Evolutionary conservation across 2,888 invertebrate genomes (phyloP).

Genomic region (Mythimna impura): DNA sequence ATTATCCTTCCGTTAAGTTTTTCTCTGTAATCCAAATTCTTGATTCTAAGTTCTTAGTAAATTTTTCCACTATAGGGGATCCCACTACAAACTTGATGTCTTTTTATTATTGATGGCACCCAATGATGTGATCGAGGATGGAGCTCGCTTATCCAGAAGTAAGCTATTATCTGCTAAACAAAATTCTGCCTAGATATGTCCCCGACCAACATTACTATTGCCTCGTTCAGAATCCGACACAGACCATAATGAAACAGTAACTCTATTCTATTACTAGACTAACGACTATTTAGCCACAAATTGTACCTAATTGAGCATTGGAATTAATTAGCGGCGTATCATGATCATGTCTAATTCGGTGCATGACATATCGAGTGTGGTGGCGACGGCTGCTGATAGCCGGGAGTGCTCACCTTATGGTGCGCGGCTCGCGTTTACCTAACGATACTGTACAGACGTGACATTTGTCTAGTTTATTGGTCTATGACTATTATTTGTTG

Average conservation of each 20-base stretch:
- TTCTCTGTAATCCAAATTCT: not conserved
- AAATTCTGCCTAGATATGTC: not conserved
- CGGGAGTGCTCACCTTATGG: slow-evolving; percentile 3
- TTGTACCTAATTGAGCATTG: slow-evolving; percentile 52
- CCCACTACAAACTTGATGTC: no score
- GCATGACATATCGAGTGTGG: slow-evolving; percentile 30
- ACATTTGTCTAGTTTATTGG: slow-evolving; percentile 30
- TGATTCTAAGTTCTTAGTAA: not conserved
- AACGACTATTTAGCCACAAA: slow-evolving; percentile 37
- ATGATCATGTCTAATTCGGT: slow-evolving; percentile 41
- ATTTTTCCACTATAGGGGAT: not conserved
- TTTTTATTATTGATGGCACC: no score
- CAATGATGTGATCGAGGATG: no score
- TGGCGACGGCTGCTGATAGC: slow-evolving; percentile 2
- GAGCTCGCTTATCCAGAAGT: no score
- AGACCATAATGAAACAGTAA: not conserved
- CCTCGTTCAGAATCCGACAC: not conserved
- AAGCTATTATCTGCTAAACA: no score
- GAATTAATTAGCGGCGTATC: slow-evolving; percentile 44
- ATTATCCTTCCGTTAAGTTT: not conserved
- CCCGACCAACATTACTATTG: not conserved
- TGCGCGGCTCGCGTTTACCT: slow-evolving; percentile 6
- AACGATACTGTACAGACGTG: slow-evolving; percentile 29
- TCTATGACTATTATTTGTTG: slow-evolving; percentile 18
- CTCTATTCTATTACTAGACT: slow-evolving; percentile 8